Evolutionary conservation across 2,113 vertebrate species (phyloP).

Genomic region (Brevimyrus niger): DNA sequence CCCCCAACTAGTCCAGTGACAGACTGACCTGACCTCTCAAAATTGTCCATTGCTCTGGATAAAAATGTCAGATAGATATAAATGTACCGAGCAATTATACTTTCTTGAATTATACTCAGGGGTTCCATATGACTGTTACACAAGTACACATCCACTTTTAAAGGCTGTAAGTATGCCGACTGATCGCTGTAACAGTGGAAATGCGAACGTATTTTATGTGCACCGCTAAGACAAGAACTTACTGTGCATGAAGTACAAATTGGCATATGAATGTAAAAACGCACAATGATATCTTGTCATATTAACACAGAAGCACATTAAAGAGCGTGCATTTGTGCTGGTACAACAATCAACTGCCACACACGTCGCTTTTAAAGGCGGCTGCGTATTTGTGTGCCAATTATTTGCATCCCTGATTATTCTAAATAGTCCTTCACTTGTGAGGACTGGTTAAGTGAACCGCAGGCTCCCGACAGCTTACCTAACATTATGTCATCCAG

Average conservation of each 20-base stretch:
- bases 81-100: neutral
- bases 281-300: neutral
- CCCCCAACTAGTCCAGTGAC: neutral
- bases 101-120: neutral
- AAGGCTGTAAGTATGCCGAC: neutral
- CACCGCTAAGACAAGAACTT: neutral
- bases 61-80: neutral
- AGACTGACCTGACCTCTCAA: neutral
- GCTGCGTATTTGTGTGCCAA: neutral
- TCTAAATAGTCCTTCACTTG: neutral
- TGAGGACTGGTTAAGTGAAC: neutral
- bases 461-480: constrained; percentile 30
- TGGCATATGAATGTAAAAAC: neutral
- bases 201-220: neutral
- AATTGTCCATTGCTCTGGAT: neutral
- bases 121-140: neutral
- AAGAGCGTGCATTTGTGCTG: no score
- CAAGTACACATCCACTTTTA: neutral
- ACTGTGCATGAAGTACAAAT: neutral
- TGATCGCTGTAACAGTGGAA: neutral
- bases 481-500: constrained; percentile 60
- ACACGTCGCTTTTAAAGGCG: neutral
- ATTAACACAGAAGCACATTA: neutral
- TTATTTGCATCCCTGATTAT: neutral
- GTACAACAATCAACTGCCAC: neutral